These are phyloP conservation scores for Laterallus jamaicensis DNA, from an alignment of 2,113 vertebrate genomes.

Conservation along the genomic window DNA sequence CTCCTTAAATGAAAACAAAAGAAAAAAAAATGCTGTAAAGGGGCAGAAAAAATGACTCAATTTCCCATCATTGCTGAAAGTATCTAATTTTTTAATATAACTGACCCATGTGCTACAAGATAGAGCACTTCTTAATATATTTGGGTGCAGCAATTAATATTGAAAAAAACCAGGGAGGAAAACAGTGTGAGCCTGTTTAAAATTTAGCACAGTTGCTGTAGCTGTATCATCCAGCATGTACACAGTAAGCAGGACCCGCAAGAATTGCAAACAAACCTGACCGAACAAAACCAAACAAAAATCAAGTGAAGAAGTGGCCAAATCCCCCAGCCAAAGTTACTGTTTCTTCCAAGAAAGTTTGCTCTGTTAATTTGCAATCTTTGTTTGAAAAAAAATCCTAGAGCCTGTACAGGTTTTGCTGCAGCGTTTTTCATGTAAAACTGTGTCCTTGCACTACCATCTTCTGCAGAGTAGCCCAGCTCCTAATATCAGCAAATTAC, in stretches of 20 bases:
- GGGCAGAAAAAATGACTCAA: constrained; percentile 46
- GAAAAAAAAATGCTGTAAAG: not conserved
- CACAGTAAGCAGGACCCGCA: not conserved
- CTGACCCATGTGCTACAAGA: constrained; percentile 22
- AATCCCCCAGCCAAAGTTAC: not conserved
- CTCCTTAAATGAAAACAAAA: constrained; percentile 35
- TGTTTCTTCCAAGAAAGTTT: not conserved
- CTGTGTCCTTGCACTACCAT: not conserved
- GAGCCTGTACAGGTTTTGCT: not conserved
- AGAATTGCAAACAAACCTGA: not conserved
- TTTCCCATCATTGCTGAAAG: constrained; percentile 24
- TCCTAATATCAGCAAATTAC: constrained; percentile 32
- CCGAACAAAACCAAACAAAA: not conserved
- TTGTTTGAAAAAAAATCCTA: constrained; percentile 39
- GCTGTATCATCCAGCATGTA: not conserved
- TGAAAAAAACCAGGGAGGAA: not conserved
- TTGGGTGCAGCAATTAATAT: not conserved
- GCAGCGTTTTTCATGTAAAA: not conserved
- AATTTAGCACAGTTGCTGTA: not conserved
- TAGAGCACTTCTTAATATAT: not conserved
- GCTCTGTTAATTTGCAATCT: not conserved
- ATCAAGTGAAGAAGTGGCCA: not conserved
- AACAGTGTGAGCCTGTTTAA: not conserved
- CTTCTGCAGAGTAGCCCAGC: not conserved
- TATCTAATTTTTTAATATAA: constrained; percentile 39